Conservation (phyloP, 92 coral and sea anemone species). For the Blastomussa wellsi region DNA sequence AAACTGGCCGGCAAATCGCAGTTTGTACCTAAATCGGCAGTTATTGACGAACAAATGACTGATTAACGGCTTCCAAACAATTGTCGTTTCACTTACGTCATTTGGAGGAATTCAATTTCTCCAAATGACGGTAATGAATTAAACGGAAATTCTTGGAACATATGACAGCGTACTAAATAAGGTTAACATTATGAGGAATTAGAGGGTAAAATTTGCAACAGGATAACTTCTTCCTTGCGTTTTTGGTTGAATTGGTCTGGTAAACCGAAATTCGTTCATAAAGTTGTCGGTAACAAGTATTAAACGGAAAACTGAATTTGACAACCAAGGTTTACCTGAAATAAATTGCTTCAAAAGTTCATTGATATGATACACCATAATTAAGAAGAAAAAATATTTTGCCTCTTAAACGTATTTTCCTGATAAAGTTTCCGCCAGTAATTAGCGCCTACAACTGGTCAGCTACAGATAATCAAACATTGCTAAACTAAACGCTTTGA, state of each 20-base stretch:
- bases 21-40: too few relatives aligned
- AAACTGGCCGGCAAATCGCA: not conserved
- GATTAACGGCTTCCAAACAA: too few relatives aligned
- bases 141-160: not conserved
- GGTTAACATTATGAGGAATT: not conserved
- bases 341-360: not conserved
- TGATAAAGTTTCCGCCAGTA: not conserved
- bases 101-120: not conserved
- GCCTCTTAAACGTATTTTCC: not conserved
- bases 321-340: not conserved
- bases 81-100: not conserved
- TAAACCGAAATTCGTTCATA: too few relatives aligned
- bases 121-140: not conserved
- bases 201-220: too few relatives aligned
- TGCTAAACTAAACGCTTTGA: not conserved
- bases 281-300: not conserved
- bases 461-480: not conserved
- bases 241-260: not conserved
- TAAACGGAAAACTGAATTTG: not conserved
- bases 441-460: not conserved
- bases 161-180: not conserved
- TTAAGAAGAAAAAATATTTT: too few relatives aligned
- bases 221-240: too few relatives aligned
- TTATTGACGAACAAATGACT: not conserved
- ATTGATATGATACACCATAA: not conserved